Evolutionary conservation across 1,140 invertebrate genomes (phyloP).

Genomic region (Euura saliciscinereae): DNA sequence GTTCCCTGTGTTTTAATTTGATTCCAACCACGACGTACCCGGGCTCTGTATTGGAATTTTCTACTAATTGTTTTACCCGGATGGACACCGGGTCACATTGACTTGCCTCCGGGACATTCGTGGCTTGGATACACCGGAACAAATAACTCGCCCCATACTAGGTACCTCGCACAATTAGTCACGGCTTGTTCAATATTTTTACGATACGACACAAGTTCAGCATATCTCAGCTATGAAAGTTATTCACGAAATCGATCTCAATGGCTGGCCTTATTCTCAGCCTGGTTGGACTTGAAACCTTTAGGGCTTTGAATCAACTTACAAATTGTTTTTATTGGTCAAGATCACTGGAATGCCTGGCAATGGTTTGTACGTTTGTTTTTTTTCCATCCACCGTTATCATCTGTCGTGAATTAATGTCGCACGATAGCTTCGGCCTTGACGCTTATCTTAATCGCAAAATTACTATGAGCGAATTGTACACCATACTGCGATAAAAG

Average conservation of each 20-base stretch:
- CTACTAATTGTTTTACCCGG: constrained; percentile 2
- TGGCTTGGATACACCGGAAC: no score
- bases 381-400: neutral
- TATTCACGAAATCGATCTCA: no score
- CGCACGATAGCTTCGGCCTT: neutral
- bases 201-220: no score
- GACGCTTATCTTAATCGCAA: neutral
- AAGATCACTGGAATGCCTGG: neutral
- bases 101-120: no score
- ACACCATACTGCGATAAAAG: no score
- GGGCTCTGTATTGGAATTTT: neutral
- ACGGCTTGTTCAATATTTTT: no score
- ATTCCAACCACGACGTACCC: neutral
- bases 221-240: no score
- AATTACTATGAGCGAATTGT: no score
- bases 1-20: neutral
- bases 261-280: no score
- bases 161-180: no score
- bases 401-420: neutral
- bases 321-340: neutral
- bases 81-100: neutral
- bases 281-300: neutral
- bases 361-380: neutral
- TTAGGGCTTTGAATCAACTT: neutral
- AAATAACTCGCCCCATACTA: no score